Evolutionary conservation across 2,888 invertebrate species (phyloP).

Genomic region (Tiliacea citrago): DNA sequence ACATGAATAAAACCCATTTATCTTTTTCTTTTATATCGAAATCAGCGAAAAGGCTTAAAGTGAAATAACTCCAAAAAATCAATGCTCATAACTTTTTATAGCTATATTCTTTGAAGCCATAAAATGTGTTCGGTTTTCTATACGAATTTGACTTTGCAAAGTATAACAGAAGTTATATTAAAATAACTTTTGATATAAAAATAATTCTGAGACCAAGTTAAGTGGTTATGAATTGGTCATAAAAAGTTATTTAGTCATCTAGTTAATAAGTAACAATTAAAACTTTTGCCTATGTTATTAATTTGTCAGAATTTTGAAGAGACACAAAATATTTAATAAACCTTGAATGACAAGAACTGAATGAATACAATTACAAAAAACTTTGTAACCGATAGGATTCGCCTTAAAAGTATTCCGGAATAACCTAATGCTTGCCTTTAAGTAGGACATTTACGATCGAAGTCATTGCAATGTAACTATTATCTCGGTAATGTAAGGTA

Average conservation of each 20-base stretch:
- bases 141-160: conserved; percentile 12
- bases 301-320: neutral
- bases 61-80: conserved; percentile 30
- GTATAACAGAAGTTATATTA: conserved; percentile 25
- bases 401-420: neutral
- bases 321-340: neutral
- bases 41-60: conserved; percentile 33
- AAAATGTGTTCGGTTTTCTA: conserved; percentile 18
- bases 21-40: conserved; percentile 45
- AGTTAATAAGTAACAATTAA: neutral
- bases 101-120: conserved; percentile 8
- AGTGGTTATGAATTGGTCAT: neutral
- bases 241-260: neutral
- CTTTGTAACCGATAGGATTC: neutral
- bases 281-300: neutral
- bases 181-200: conserved; percentile 16
- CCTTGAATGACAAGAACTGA: neutral
- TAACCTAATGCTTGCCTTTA: neutral
- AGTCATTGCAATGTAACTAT: too few species aligned
- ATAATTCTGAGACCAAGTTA: conserved; percentile 7
- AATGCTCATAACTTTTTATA: conserved; percentile 35
- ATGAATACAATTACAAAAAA: neutral
- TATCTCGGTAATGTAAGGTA: too few species aligned
- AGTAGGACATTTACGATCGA: too few species aligned
- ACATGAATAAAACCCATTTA: conserved; percentile 40